Conservation (phyloP, 2,113 vertebrate genomes). For the Gymnogyps californianus region DNA sequence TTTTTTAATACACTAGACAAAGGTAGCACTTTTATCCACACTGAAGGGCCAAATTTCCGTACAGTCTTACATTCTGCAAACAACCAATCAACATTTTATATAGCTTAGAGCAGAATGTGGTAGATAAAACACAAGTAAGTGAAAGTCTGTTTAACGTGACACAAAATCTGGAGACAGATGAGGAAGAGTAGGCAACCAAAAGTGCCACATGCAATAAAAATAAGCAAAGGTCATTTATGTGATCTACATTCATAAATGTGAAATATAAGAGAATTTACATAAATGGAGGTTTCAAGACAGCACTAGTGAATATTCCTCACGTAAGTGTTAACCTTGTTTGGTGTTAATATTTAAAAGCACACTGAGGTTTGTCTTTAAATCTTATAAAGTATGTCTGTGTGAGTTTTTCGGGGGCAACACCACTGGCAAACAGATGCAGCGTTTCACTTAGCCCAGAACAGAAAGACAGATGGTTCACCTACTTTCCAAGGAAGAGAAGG, state of each 20-base stretch:
- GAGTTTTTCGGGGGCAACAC: background rate
- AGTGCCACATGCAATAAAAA: background rate
- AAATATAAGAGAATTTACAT: background rate
- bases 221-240: background rate
- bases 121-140: background rate
- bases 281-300: background rate
- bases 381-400: background rate
- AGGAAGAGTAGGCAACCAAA: background rate
- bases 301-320: background rate
- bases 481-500: background rate
- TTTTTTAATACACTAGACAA: background rate
- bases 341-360: background rate
- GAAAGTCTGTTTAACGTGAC: background rate
- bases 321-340: background rate
- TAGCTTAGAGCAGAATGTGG: background rate
- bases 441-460: background rate
- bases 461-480: background rate
- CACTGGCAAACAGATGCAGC: background rate
- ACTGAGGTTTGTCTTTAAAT: background rate
- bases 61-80: background rate
- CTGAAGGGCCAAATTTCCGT: background rate
- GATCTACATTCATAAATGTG: background rate
- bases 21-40: background rate
- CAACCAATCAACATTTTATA: background rate
- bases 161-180: background rate